A percentile compares a stretch with the other conserved stretches of the same genome.
Conservation (phyloP, 2,888 invertebrate genomes). For the Drosophila aldrichi region DNA sequence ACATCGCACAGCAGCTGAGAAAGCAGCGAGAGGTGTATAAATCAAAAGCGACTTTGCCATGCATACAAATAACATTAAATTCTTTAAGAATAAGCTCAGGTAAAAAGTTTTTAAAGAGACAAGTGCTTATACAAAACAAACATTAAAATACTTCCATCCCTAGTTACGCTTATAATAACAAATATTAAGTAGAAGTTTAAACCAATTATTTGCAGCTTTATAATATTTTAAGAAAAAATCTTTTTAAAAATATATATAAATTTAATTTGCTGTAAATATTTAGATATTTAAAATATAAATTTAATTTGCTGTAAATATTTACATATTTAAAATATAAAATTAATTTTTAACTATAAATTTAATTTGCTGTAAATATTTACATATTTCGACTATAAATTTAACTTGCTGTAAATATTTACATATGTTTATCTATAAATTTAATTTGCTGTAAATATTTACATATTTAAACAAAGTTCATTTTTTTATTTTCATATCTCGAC, state of each 20-base stretch:
- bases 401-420: neutral
- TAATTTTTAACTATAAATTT: neutral
- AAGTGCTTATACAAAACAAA: no score
- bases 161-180: neutral
- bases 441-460: neutral
- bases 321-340: no score
- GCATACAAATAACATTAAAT: neutral
- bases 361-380: neutral
- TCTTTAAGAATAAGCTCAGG: neutral
- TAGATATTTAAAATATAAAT: no score
- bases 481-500: neutral
- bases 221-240: neutral
- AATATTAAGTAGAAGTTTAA: neutral
- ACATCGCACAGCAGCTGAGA: slow-evolving; percentile 3
- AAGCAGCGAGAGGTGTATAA: slow-evolving; percentile 17
- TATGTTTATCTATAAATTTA: neutral
- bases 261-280: no score
- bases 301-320: no score
- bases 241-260: no score
- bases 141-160: no score
- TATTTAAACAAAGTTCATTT: neutral
- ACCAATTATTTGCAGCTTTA: neutral
- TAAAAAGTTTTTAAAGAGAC: neutral
- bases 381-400: neutral
- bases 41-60: neutral